Evolutionary conservation across 2,113 vertebrate species (phyloP).

Genomic region (Nestor notabilis): DNA sequence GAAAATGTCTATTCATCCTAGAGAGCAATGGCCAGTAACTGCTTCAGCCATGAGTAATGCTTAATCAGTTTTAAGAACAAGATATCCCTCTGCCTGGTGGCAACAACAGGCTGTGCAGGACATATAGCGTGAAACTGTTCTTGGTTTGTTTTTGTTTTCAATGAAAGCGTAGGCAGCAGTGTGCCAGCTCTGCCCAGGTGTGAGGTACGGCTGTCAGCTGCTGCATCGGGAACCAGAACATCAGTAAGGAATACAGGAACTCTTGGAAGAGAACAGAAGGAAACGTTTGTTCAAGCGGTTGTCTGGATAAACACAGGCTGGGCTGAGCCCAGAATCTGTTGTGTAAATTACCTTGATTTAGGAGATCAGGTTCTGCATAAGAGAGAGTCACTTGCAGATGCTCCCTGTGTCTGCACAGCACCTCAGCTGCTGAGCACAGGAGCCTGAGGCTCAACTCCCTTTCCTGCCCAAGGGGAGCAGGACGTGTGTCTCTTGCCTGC

Average conservation of each 20-base stretch:
- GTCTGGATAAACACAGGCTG: background rate
- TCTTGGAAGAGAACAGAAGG: background rate
- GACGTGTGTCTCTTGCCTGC: rapidly evolving
- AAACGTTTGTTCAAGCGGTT: background rate
- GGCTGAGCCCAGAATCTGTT: background rate
- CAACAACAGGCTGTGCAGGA: background rate
- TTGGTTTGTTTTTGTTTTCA: background rate
- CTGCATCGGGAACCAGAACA: background rate
- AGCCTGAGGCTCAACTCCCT: background rate
- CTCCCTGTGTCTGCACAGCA: background rate
- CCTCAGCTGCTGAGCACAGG: background rate
- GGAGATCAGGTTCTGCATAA: background rate
- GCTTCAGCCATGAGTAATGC: background rate
- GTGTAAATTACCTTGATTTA: background rate
- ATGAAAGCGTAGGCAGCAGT: background rate
- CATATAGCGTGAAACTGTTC: background rate
- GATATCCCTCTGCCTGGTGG: background rate
- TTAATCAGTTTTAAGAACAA: background rate
- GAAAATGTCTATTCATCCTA: background rate
- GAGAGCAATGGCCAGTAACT: background rate
- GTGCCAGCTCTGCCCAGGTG: background rate
- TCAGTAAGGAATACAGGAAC: background rate
- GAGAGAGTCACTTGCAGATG: background rate
- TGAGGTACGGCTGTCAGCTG: background rate
- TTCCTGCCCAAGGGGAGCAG: background rate